A percentile compares a stretch with the other conserved stretches of the same genome.
Conservation (phyloP, 2,113 vertebrate species). For the Thamnaconus septentrionalis region DNA sequence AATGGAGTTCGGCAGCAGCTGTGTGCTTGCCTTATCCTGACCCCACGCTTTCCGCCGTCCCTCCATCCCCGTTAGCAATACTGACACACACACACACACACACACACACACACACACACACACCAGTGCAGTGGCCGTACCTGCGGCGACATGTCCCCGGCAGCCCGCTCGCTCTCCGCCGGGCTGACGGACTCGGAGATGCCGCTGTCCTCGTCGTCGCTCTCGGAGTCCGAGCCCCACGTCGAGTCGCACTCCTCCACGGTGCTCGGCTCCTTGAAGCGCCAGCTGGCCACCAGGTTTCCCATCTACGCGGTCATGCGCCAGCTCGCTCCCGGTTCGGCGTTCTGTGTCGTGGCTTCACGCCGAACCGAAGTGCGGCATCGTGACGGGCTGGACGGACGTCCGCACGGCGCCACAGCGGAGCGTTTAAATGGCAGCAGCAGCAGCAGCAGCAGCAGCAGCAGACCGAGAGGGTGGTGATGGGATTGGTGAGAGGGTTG, state of each 20-base stretch:
- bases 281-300: constrained; percentile 79
- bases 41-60: too few relatives aligned
- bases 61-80: too few relatives aligned
- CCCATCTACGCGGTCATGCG: constrained; percentile 73
- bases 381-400: neutral
- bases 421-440: neutral
- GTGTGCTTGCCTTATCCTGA: too few relatives aligned
- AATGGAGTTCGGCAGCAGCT: too few relatives aligned
- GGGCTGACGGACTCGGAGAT: constrained; percentile 57
- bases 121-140: constrained; percentile 33
- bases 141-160: constrained; percentile 58
- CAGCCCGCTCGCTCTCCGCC: constrained; percentile 51
- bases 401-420: neutral
- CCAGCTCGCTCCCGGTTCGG: neutral
- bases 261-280: constrained; percentile 80
- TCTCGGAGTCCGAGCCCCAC: constrained; percentile 81
- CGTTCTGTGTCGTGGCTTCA: neutral
- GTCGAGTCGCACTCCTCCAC: constrained; percentile 84
- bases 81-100: neutral
- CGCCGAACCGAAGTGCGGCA: neutral
- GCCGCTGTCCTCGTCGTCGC: constrained; percentile 73
- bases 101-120: neutral
- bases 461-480: too few relatives aligned
- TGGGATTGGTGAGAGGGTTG: too few relatives aligned
- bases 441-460: too few relatives aligned